Percentiles rank a stretch among this genome's conserved stretches.
Conservation (phyloP, 2,113 vertebrate species). For the Cryptotis parvus region DNA sequence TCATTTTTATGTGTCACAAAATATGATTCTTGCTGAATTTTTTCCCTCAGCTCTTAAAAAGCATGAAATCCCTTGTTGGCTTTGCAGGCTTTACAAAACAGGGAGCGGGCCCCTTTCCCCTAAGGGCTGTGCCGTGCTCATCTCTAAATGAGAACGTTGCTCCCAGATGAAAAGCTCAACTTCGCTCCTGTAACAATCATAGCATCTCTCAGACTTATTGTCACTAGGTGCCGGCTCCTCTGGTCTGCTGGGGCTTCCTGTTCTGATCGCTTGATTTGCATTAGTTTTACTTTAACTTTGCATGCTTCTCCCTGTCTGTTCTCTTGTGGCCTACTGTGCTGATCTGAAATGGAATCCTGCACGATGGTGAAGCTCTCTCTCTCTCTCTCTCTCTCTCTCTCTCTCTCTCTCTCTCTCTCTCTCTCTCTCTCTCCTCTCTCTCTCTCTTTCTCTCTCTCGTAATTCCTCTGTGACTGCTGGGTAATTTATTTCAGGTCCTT, state of each 20-base stretch:
- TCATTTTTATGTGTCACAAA: neutral
- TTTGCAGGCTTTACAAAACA: neutral
- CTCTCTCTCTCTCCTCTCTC: no score
- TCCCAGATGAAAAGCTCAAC: neutral
- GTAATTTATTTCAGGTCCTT: slow-evolving; percentile 59
- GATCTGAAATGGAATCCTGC: neutral
- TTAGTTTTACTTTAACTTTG: slow-evolving; percentile 33
- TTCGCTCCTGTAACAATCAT: neutral
- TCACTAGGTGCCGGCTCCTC: neutral
- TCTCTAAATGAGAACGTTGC: neutral
- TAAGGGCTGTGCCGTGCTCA: neutral
- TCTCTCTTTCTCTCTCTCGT: neutral
- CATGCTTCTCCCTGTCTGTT: neutral
- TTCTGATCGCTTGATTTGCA: neutral
- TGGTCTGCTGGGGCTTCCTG: neutral
- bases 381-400: neutral
- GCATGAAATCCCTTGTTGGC: neutral
- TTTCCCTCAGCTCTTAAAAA: neutral
- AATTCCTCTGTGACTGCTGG: neutral
- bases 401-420: no score
- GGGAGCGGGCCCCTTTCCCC: neutral
- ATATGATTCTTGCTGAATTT: neutral
- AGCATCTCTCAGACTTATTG: neutral
- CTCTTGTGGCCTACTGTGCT: neutral
- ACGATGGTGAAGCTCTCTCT: neutral